phyloP scores from a whole-genome alignment of 2,113 vertebrate genomes.

The Rhinichthys klamathensis region DNA sequence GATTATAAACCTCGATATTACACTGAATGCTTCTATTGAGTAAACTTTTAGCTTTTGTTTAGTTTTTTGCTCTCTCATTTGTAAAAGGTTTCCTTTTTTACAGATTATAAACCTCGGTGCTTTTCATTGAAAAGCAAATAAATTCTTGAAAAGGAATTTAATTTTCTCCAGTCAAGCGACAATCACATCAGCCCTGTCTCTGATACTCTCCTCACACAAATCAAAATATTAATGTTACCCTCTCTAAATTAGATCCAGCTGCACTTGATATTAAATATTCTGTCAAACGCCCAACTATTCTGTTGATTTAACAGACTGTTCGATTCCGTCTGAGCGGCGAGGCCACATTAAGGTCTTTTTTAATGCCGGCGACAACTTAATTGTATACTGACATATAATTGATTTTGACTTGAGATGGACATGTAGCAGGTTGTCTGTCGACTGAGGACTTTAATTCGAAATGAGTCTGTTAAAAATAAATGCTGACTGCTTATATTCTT shows the following conservation, averaged over 20 bases:
- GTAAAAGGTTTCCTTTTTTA: background rate
- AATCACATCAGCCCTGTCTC: background rate
- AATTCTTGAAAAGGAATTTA: background rate
- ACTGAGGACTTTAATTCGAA: constrained; percentile 22
- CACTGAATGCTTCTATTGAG: background rate
- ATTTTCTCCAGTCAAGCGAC: constrained; percentile 5
- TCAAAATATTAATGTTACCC: constrained; percentile 6
- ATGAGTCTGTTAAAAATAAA: constrained; percentile 29
- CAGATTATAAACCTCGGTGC: constrained; percentile 16
- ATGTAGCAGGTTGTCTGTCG: background rate
- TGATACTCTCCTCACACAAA: background rate
- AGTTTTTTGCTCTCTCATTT: background rate
- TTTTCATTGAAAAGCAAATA: constrained; percentile 27
- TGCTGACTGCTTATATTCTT: background rate
- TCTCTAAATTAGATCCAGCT: constrained; percentile 30
- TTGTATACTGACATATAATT: constrained; percentile 32
- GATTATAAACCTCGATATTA: constrained; percentile 33
- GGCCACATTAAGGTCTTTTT: constrained; percentile 25
- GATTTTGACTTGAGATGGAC: constrained; percentile 28
- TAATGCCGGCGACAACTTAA: constrained; percentile 21
- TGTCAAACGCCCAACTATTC: background rate
- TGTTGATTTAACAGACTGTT: constrained; percentile 8
- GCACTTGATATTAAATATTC: constrained; percentile 4
- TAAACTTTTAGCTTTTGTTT: background rate
- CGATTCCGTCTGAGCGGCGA: background rate